Base-by-base conservation (phyloP, 2,113 vertebrate genomes). In the Festucalex cinctus region DNA sequence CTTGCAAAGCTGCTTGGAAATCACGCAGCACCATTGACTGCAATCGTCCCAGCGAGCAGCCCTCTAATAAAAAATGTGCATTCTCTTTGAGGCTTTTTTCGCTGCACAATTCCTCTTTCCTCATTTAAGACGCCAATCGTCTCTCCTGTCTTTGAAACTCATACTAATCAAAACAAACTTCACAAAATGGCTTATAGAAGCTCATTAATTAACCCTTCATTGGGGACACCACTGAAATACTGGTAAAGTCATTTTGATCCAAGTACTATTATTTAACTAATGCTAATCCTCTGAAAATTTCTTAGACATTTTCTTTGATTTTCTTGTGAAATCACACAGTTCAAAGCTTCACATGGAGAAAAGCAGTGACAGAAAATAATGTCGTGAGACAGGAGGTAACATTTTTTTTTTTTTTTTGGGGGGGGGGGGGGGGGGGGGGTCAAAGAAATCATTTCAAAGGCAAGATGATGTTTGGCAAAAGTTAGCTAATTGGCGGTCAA, bases 161-260 rank as follows among this genome's bases (percentile, higher is more conserved):
- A 61, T 16, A 60, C 62, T 82, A 63, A 71, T 41, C 28, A 63
- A 71, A 69, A 59, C 48, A 62, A 73, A 72, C 61, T 70, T 78
- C 74, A 78, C 67, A 14, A 48, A 70, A n/a, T 76, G 69, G 74
- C 71, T 64, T 13, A 24, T 5, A 5, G 22, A 53, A 26, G 10
- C 12, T 20, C 49, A n/a, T 24, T 12, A 22, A 22, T 24, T 8
- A 53, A 53, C 3, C n/a, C 12, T 53, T 54, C n/a, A 51, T n/a
- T 1, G 20, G 20, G 19, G 1, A 54, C 9, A 2, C 24, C 14
- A 56, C 24, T 28, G 24, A 16, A 28, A 56, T 56, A 28, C 53
- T 56, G 14, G 22, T 1, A 26, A 24, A 54, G 26, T 17, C 3
- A 57, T 17, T 32, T 57, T 57, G 6, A 57, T 0, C 14, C 16